phyloP scores from a whole-genome alignment of 2,113 vertebrate genomes.

The Gobio gobio region DNA sequence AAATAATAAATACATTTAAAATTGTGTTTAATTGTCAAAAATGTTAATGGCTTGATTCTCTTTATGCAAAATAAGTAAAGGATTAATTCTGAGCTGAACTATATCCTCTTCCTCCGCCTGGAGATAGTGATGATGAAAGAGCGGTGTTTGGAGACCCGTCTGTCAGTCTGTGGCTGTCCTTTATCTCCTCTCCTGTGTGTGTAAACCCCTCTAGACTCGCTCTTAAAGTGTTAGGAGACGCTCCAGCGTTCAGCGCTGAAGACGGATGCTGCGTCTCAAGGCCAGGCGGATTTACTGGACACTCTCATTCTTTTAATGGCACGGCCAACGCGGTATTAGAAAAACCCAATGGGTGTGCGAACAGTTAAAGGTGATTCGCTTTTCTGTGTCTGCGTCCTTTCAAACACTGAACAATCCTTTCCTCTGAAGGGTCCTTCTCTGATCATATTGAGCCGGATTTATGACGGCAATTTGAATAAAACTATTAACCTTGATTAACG shows the following conservation, averaged over 20 bases:
- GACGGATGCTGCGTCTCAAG: constrained; percentile 51
- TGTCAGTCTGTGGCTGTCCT: constrained; percentile 41
- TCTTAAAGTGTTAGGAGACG: constrained; percentile 61
- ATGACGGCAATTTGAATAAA: constrained; percentile 54
- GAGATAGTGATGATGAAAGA: not conserved
- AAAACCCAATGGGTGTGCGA: constrained; percentile 7
- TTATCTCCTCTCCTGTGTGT: constrained; percentile 54
- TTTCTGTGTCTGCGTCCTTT: not conserved
- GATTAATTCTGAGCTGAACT: not conserved
- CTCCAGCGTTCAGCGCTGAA: not conserved
- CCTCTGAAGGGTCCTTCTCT: constrained; percentile 4
- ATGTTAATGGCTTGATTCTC: not conserved
- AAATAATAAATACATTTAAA: no score
- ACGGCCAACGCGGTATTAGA: constrained; percentile 29
- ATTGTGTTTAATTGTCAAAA: not conserved
- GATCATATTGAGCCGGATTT: constrained; percentile 58
- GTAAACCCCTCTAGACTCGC: constrained; percentile 43
- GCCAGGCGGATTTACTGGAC: constrained; percentile 37
- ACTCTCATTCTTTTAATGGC: constrained; percentile 67
- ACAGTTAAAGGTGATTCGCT: not conserved
- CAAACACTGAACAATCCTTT: constrained; percentile 36
- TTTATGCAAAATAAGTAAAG: not conserved
- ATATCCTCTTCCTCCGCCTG: not conserved
- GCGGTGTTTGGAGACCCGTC: not conserved
- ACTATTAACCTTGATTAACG: constrained; percentile 56